These are phyloP conservation scores for Agrochola macilenta DNA, from an alignment of 2,888 invertebrate genomes.

Conservation along the genomic window DNA sequence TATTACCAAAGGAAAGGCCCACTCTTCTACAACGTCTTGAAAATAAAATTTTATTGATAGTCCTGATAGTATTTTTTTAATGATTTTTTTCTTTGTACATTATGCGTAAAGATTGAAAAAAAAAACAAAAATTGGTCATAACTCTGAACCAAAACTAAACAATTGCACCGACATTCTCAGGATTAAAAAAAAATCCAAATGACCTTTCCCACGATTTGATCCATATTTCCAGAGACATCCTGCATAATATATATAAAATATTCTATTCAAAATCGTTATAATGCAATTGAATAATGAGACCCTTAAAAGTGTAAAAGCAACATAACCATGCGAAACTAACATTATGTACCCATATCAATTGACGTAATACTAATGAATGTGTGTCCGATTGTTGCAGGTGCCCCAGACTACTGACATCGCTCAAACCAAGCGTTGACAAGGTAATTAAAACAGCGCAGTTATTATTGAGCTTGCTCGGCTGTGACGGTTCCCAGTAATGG, in stretches of 20 bases:
- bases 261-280: not conserved
- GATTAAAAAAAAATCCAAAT: too few relatives aligned
- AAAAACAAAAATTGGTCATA: too few relatives aligned
- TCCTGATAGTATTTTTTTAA: too few relatives aligned
- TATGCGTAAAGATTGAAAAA: too few relatives aligned
- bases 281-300: not conserved
- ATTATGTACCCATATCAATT: conserved; percentile 18
- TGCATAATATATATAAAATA: not conserved
- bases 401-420: conserved; percentile 66
- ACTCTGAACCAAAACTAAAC: too few relatives aligned
- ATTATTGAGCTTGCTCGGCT: conserved; percentile 62
- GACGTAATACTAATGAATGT: conserved; percentile 66
- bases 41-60: too few relatives aligned
- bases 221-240: too few relatives aligned
- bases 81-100: too few relatives aligned
- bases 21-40: too few relatives aligned
- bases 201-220: too few relatives aligned
- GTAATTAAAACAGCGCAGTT: conserved; percentile 77
- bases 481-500: conserved; percentile 67
- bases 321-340: not conserved
- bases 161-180: too few relatives aligned
- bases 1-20: too few relatives aligned
- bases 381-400: conserved; percentile 77
- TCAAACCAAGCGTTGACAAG: conserved; percentile 73
- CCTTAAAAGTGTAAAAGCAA: not conserved